A percentile compares a stretch with the other conserved stretches of the same genome.
Conservation (phyloP, 2,797 vertebrate species). For the Bufotes viridis region DNA sequence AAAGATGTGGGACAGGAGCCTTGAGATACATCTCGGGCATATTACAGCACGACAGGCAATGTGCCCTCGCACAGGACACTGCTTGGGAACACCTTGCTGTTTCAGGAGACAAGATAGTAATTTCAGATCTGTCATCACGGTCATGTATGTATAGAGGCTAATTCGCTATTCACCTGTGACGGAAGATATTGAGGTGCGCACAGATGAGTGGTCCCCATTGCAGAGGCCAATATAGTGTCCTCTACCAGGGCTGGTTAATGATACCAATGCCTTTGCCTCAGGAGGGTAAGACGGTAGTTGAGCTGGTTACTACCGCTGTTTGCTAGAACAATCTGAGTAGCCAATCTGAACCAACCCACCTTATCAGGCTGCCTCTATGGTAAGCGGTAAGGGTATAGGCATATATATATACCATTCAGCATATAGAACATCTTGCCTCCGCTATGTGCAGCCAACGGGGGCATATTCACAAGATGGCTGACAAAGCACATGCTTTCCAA, state of each 20-base stretch:
- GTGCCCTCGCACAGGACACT: background rate
- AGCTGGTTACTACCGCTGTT: background rate
- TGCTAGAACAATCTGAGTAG: too few species aligned
- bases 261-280: background rate
- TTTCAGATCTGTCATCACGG: too few species aligned
- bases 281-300: background rate
- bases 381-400: background rate
- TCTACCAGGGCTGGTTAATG: background rate
- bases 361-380: background rate
- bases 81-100: background rate
- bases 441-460: background rate
- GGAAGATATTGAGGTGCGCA: background rate
- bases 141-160: too few species aligned
- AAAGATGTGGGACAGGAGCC: background rate
- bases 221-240: background rate
- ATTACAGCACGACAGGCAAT: background rate
- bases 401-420: background rate
- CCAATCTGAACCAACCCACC: background rate
- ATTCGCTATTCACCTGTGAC: background rate
- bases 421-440: background rate
- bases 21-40: background rate
- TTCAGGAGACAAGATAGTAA: background rate
- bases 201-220: background rate
- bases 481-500: background rate
- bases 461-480: too few species aligned